phyloP scores from a whole-genome alignment of 2,113 vertebrate genomes.

The Neogobius melanostomus region DNA sequence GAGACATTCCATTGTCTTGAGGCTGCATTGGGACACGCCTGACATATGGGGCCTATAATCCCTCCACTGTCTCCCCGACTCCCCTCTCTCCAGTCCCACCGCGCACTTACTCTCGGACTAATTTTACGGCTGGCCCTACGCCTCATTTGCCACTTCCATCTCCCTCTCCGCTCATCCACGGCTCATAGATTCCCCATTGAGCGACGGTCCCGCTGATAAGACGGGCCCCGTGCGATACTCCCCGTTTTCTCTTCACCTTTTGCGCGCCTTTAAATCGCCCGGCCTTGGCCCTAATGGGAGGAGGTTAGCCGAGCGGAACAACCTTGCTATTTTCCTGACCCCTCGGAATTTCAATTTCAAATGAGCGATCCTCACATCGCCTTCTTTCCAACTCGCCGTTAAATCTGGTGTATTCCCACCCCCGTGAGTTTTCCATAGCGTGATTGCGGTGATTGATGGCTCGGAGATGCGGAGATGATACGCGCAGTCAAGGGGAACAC shows the following conservation, averaged over 20 bases:
- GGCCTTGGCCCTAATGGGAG: constrained; percentile 29
- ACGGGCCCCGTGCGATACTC: neutral
- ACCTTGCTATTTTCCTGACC: constrained; percentile 62
- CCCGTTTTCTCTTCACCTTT: constrained; percentile 34
- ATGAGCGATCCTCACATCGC: constrained; percentile 52
- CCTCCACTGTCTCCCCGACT: constrained; percentile 25
- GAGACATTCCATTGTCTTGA: too few relatives aligned
- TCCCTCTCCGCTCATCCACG: constrained; percentile 4
- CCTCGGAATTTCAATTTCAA: constrained; percentile 63
- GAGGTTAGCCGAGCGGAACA: constrained; percentile 51
- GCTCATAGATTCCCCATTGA: constrained; percentile 9
- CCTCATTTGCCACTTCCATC: constrained; percentile 16
- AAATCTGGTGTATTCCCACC: constrained; percentile 40
- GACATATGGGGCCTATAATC: too few relatives aligned
- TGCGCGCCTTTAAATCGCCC: constrained; percentile 49
- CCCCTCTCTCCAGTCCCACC: neutral
- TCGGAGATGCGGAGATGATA: constrained; percentile 57
- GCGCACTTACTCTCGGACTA: neutral
- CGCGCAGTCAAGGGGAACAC: constrained; percentile 64
- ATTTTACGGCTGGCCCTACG: constrained; percentile 1
- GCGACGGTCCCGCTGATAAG: neutral
- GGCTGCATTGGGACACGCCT: too few relatives aligned
- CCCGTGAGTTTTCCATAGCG: constrained; percentile 54
- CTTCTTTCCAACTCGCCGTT: constrained; percentile 31
- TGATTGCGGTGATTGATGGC: constrained; percentile 64